Base-by-base conservation (phyloP, 2,888 invertebrate species). In the Amaurobius ferox region DNA sequence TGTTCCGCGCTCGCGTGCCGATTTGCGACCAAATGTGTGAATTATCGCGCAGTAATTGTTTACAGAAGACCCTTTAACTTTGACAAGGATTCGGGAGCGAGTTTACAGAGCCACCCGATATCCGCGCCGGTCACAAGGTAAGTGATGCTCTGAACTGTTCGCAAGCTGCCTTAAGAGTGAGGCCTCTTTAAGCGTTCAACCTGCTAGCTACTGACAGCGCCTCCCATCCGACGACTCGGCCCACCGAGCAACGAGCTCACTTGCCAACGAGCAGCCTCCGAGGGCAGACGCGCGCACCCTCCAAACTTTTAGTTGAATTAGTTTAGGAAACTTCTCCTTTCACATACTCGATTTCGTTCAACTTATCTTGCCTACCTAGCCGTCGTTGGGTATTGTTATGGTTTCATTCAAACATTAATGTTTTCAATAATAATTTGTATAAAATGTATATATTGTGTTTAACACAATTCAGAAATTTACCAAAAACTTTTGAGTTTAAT, bases 81-180 rank as follows among this genome's bases (percentile, higher is more conserved):
- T 71, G 67, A 39, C 40, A 26, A 40, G 30, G 40, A 35, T 28
- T 19, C 23, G 61, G 35, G 78, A 62, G 68, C 40, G 67, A 32
- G 48, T n/a, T 64, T 72, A 19, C 28, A 29, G 32, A 48, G 79
- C 6, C 26, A 61, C 28, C 68, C 68, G 80, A 62, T 23, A 44
- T 62, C 40, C 32, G 44, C 76, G 35, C 29, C 76, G 32, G 76
- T 76, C 44, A 35, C 70, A 40, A 77, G 83, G 77, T 72, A 71
- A 85, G 83, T 85, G 76, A 1, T 55, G 23, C 77, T 71, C 83
- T 55, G 3, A 67, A 77, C 83, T 77, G 44, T 77, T 44, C 66
- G 72, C 77, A 71, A 66, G 77, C 83, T 85, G 64, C 83, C 83
- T 85, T 85, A 71, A 85, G 66, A 85, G 72, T 85, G 77, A 64